Conservation (phyloP, 1,140 invertebrate species). For the Littorina saxatilis region DNA sequence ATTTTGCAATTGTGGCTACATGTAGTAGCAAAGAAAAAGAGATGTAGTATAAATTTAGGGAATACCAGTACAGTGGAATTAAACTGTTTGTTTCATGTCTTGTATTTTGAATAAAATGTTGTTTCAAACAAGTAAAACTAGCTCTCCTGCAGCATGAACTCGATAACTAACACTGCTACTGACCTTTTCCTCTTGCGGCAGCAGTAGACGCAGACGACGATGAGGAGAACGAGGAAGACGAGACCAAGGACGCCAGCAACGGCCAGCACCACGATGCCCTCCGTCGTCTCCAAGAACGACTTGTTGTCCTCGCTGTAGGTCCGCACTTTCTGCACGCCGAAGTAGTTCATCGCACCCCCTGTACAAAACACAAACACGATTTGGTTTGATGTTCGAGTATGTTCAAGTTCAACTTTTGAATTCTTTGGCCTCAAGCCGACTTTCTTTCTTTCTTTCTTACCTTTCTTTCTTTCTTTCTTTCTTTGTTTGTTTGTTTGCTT, state of each 20-base stretch:
- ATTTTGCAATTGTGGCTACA: too few relatives aligned
- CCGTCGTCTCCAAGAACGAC: slow-evolving; percentile 54
- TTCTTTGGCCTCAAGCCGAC: background rate
- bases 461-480: too few relatives aligned
- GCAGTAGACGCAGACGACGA: slow-evolving; percentile 16
- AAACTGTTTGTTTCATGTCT: background rate
- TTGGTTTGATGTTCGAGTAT: background rate
- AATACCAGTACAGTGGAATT: background rate
- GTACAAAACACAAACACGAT: background rate
- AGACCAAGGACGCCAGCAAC: slow-evolving; percentile 33
- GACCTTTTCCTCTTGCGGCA: slow-evolving; percentile 34
- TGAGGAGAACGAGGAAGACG: slow-evolving; percentile 38
- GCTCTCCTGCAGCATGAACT: too few relatives aligned
- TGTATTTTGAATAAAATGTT: too few relatives aligned
- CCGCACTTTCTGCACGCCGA: slow-evolving; percentile 46
- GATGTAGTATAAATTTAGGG: too few relatives aligned
- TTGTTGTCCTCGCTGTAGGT: slow-evolving; percentile 44
- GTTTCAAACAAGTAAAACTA: background rate
- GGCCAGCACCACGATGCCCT: slow-evolving; percentile 49
- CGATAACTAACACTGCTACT: too few relatives aligned
- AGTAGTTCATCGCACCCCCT: slow-evolving; percentile 54
- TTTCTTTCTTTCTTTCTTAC: too few relatives aligned
- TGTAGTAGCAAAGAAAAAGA: too few relatives aligned
- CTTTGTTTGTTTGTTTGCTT: too few relatives aligned
- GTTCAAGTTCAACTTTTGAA: background rate